Base-by-base conservation (phyloP, 37 sponge, comb jelly and placozoan genomes). In the Ianthella basta region DNA sequence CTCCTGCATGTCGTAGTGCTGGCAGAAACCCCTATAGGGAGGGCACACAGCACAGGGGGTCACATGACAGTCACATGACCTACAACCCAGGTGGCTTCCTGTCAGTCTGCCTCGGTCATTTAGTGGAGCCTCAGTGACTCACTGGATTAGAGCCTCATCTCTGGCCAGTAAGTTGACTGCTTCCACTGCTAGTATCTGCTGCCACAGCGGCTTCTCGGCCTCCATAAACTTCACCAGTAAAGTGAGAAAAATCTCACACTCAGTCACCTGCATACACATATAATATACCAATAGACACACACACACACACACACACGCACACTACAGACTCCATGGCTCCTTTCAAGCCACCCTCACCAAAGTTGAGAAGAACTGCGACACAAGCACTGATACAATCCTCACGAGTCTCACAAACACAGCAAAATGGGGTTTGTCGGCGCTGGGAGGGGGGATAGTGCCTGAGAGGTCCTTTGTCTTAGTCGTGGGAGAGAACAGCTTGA, bases 181-280 rank as follows among this genome's bases (percentile, higher is more conserved):
- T 83, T 98, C 98, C 36, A 98, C 81, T 37, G 98, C 96, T 15
- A 98, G 84, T 18, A 90, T 90, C 53, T 94, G 87, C 90, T 98
- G 98, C 98, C 98, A 98, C 56, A 92, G 56, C 18, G 96, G 98
- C 75, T 93, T 91, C 66, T 96, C 96, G 18, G 56, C 34, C 55
- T 98, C 98, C 79, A 98, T 86, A 72, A 98, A 98, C 91, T 89
- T 95, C 29, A 96, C 94, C 72, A 98, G 59, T 74, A 98, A 86
- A 19, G 96, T 94, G 4, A 98, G 83, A 79, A 98, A 98, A 21
- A 98, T 98, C 85, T 98, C 98, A 86, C 98, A 98, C 77, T 98
- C 95, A 0, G 96, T 98, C 14, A 94, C 85, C 97, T 97, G 77
- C 6, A 14, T 5, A 68, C n/a, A n/a, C n/a, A n/a, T n/a, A n/a